A percentile compares a stretch with the other conserved stretches of the same genome.
Conservation (phyloP, 2,888 invertebrate species). For the Lacanobia oleracea region DNA sequence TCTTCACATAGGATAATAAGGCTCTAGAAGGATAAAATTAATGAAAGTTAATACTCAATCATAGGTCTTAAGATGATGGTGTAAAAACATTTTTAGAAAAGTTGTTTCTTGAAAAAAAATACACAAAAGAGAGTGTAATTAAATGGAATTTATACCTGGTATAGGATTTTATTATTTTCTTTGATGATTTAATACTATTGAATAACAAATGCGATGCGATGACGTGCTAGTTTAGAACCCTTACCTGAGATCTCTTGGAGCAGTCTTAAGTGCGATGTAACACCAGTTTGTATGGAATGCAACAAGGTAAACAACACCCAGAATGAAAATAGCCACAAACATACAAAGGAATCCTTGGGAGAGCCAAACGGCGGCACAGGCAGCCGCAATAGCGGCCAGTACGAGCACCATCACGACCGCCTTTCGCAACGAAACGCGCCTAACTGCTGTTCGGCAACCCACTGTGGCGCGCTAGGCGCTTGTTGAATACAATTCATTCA, state of each 20-base stretch:
- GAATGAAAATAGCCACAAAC: slow-evolving; percentile 91
- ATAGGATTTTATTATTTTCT: slow-evolving; percentile 3
- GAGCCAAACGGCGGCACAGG: slow-evolving; percentile 85
- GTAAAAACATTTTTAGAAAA: background rate
- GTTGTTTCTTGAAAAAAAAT: background rate
- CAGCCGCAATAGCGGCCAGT: slow-evolving; percentile 82
- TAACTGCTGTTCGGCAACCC: slow-evolving; percentile 79
- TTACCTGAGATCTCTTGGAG: slow-evolving; percentile 94
- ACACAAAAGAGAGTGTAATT: background rate
- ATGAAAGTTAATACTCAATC: background rate
- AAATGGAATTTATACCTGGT: background rate
- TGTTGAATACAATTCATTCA: slow-evolving; percentile 51
- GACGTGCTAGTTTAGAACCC: slow-evolving; percentile 65
- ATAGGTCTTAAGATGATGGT: background rate
- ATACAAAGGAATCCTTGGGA: slow-evolving; percentile 92
- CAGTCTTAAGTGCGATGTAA: slow-evolving; percentile 94
- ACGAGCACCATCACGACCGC: slow-evolving; percentile 84
- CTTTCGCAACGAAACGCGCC: slow-evolving; percentile 88
- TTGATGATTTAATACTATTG: slow-evolving; percentile 14
- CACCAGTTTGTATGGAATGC: slow-evolving; percentile 94
- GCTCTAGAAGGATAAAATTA: slow-evolving; percentile 91
- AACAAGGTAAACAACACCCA: slow-evolving; percentile 91
- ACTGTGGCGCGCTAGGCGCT: slow-evolving; percentile 60
- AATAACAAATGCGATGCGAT: slow-evolving; percentile 53
- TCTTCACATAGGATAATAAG: slow-evolving; percentile 91